Conservation (phyloP, 2,888 invertebrate genomes). For the Torymus auratus region DNA sequence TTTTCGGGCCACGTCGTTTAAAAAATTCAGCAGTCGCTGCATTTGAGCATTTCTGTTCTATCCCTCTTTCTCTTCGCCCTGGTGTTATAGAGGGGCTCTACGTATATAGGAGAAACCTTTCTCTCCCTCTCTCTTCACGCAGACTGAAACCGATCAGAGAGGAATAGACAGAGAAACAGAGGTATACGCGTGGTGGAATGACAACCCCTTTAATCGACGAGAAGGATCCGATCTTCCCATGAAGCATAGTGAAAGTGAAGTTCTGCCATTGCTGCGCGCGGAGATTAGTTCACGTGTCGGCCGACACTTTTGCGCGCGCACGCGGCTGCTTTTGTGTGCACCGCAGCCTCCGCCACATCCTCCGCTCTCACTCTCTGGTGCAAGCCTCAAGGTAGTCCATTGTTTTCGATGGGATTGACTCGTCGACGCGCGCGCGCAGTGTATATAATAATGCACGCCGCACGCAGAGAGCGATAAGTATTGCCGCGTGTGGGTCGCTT, state of each 20-base stretch:
- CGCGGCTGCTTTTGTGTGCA: constrained; percentile 27
- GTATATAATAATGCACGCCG: background rate
- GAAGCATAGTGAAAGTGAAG: constrained; percentile 69
- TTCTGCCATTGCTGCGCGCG: background rate
- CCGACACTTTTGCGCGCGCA: no score
- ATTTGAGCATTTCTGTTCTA: no score
- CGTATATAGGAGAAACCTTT: no score
- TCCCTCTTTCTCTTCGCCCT: no score
- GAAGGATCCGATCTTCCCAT: constrained; percentile 68
- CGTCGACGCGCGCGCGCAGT: constrained; percentile 53
- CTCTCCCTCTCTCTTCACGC: no score
- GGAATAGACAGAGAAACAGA: no score
- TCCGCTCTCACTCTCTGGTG: constrained; percentile 51
- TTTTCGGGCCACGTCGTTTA: no score
- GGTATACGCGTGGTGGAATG: constrained; percentile 33
- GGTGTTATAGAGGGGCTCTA: no score
- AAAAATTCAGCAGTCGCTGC: no score
- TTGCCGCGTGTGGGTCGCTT: background rate
- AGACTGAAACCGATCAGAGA: no score
- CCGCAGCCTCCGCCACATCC: constrained; percentile 65
- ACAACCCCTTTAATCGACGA: constrained; percentile 60
- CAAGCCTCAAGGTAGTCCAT: constrained; percentile 69
- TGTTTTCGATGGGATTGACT: constrained; percentile 66
- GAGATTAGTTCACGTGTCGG: constrained; percentile 68
- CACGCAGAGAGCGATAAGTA: background rate